Evolutionary conservation across 2,888 invertebrate species (phyloP), one percentile per base, ranked within the genome.

Genomic region (Pyrrhosoma nymphula): DNA sequence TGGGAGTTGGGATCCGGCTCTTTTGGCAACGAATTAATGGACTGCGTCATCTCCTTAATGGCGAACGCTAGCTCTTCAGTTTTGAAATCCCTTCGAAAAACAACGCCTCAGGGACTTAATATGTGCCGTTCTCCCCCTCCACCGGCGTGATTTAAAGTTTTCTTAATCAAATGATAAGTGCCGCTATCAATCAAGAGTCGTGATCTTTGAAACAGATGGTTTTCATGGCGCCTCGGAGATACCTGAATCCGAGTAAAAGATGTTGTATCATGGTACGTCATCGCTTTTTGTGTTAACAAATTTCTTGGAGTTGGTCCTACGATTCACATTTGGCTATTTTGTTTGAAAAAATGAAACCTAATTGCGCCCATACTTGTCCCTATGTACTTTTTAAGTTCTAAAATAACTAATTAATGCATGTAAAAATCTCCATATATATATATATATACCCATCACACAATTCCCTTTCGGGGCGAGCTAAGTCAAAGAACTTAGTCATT

Each of bases 1-100:
- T 35, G 69, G 82, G 82, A 82, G 30, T 30, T 35, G 35, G 82
- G 82, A 82, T 82, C 82, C 82, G 82, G 82, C 82, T 82, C 82
- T 82, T 82, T 82, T 82, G 82, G 82, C 82, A 30, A 82, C 82
- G 82, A 26, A 82, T 82, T 82, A 82, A 82, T 82, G 82, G 82
- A 35, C 82, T 4, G 16, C 82, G 82, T 82, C 82, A 82, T 82
- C 82, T 35, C 82, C 35, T 1, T 35, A 82, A 82, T 35, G 82
- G 82, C 82, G 35, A 35, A 14, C 82, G 35, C 82, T 82, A 82
- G 35, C 35, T 35, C 82, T 82, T 82, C 82, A 82, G 16, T 82
- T 82, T 82, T 82, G 82, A 82, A 82, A 82, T 82, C 82, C 82
- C 82, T 82, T 47, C 82, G 82, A 82, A 82, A 82, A 82, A 35